phyloP scores from a whole-genome alignment of 2,113 vertebrate species.

The Odontesthes bonariensis region DNA sequence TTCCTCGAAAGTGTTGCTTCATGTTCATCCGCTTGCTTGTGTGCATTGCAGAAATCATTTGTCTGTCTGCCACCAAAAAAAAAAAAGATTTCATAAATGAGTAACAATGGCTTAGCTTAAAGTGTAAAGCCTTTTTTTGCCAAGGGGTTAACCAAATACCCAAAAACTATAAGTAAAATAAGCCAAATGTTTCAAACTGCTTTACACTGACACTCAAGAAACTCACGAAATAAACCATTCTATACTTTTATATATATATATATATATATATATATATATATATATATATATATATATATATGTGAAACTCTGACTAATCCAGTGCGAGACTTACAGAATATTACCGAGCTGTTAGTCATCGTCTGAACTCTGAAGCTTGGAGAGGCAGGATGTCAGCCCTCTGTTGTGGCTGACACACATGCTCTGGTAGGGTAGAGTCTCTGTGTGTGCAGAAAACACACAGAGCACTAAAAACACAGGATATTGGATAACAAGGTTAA shows the following conservation, averaged over 20 bases:
- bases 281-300: too few species aligned
- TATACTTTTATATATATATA: too few species aligned
- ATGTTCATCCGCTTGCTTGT: constrained; percentile 16
- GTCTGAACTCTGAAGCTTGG: constrained; percentile 43
- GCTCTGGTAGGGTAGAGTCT: constrained; percentile 21
- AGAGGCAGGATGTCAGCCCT: constrained; percentile 47
- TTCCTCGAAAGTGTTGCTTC: constrained; percentile 12
- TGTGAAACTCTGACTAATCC: constrained; percentile 1
- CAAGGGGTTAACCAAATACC: constrained; percentile 3
- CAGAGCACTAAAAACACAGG: constrained; percentile 66
- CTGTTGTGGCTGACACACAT: constrained; percentile 31
- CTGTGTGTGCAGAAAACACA: constrained; percentile 58
- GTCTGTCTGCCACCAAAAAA: constrained; percentile 13
- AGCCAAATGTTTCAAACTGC: not conserved
- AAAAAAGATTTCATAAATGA: constrained; percentile 6
- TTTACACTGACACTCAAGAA: too few species aligned
- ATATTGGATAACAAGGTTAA: constrained; percentile 84
- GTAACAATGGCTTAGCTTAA: constrained; percentile 5
- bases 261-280: too few species aligned
- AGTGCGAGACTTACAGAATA: constrained; percentile 12
- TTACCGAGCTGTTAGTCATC: constrained; percentile 18
- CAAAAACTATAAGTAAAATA: not conserved
- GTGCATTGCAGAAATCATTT: constrained; percentile 7
- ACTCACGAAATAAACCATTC: not conserved
- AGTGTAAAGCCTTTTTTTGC: not conserved